A percentile compares a stretch with the other conserved stretches of the same genome.
These are phyloP conservation scores for Mimachlamys varia DNA, from an alignment of 2,888 invertebrate species.

Conservation along the genomic window DNA sequence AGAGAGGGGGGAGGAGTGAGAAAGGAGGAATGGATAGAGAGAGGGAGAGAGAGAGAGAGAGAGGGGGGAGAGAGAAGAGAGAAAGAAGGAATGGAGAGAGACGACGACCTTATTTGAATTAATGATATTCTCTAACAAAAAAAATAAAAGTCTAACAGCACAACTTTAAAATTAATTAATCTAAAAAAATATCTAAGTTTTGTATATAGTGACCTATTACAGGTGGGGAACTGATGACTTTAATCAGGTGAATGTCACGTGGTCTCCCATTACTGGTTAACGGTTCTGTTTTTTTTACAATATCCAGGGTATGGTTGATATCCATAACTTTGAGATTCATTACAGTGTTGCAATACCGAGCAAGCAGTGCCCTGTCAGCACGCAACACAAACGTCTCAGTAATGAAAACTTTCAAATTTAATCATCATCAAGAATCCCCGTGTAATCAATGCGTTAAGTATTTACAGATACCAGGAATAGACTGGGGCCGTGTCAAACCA, in stretches of 20 bases:
- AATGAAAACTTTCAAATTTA: slow-evolving; percentile 26
- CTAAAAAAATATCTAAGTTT: too few species aligned
- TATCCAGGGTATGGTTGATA: background rate
- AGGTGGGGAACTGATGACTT: too few species aligned
- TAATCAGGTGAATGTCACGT: background rate
- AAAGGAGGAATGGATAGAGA: too few species aligned
- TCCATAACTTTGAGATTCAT: background rate
- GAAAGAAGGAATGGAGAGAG: too few species aligned
- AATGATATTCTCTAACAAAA: too few species aligned
- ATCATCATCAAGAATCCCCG: background rate
- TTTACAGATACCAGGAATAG: background rate
- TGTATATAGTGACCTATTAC: too few species aligned
- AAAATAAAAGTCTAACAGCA: too few species aligned
- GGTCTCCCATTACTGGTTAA: background rate
- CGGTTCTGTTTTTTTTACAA: background rate
- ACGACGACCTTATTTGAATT: too few species aligned
- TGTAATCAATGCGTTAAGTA: background rate
- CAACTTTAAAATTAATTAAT: too few species aligned
- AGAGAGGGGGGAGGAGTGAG: too few species aligned
- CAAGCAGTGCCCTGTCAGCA: background rate
- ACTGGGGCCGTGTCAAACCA: background rate
- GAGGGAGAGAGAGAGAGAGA: too few species aligned
- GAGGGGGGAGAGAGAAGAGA: too few species aligned
- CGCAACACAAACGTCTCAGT: background rate
- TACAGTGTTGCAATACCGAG: background rate